phyloP scores from a whole-genome alignment of 1,140 invertebrate species.

The Condylostylus longicornis region DNA sequence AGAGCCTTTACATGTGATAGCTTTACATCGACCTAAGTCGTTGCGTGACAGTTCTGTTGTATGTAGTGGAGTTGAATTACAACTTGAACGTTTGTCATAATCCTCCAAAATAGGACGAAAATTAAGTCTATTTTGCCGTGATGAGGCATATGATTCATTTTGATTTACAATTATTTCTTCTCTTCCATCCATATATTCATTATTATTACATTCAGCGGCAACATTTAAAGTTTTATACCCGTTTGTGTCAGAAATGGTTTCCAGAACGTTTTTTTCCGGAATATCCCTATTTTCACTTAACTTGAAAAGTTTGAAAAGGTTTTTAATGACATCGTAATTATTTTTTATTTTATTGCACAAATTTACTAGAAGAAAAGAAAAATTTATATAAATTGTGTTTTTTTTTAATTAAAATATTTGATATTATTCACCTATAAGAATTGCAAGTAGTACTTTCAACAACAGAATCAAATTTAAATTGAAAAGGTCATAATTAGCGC shows the following conservation, averaged over 20 bases:
- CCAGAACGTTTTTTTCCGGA: too few relatives aligned
- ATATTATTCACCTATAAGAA: neutral
- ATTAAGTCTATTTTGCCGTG: too few relatives aligned
- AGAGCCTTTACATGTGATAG: neutral
- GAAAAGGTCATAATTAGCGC: neutral
- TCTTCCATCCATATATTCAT: neutral
- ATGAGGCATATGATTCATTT: neutral
- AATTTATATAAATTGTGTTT: neutral
- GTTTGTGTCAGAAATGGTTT: too few relatives aligned
- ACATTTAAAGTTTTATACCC: too few relatives aligned
- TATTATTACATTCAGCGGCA: too few relatives aligned
- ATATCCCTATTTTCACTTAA: too few relatives aligned
- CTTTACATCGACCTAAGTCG: neutral
- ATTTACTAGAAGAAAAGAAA: neutral
- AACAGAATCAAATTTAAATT: neutral
- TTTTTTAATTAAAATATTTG: neutral
- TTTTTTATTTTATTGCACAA: neutral
- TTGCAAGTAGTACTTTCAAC: neutral
- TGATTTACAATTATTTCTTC: neutral
- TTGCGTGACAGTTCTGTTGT: neutral
- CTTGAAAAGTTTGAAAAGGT: too few relatives aligned
- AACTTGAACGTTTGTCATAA: too few relatives aligned
- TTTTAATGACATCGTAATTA: too few relatives aligned
- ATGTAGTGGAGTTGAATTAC: too few relatives aligned
- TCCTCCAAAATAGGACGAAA: too few relatives aligned